Evolutionary conservation across 1,140 invertebrate genomes (phyloP), one percentile per base, ranked within the genome.

Genomic region (Nautilus pompilius): DNA sequence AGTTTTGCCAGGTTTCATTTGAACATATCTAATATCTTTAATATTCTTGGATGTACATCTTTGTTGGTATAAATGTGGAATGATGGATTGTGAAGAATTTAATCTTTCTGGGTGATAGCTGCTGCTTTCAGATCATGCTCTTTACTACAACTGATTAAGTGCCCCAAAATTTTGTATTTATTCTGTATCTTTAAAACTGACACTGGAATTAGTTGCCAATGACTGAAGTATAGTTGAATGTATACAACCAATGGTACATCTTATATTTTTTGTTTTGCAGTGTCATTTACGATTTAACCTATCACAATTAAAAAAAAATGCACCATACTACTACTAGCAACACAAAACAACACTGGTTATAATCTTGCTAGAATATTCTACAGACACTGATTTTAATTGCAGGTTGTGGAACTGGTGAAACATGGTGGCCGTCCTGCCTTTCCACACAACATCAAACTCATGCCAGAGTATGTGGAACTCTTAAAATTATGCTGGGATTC

Each of bases 401-500:
- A 79, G 75, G 70, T 77, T 4, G 66, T 70, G 8, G 71, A 76
- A 13, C 61, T 73, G 29, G 73, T 77, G 1, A 67, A 62, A 34
- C 62, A 69, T 24, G 73, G 75, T 49, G 71, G 69, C 0, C 62
- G 74, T 1, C 77, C 75, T n/a, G 66, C 68, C 5, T 58, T 68
- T 3, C 58, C 71, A 3, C 10, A 28, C 4, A 54, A 51, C 8
- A 41, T 48, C 5, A 58, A 68, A 22, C 46, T 77, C 24, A 51
- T 76, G 59, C 66, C 68, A 20, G 70, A 73, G 36, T 80, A 74
- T 56, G 69, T 60, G 57, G 62, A 65, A 17, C 63, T 78, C 24
- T 73, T 78, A 72, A 68, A 74, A 48, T 57, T 48, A 3, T 80
- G 78, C 57, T 80, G 78, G 78, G 60, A 70, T 41, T 69, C 62